These are phyloP conservation scores for Machaerirhynchus nigripectus DNA, from an alignment of 2,113 vertebrate genomes.

Conservation along the genomic window DNA sequence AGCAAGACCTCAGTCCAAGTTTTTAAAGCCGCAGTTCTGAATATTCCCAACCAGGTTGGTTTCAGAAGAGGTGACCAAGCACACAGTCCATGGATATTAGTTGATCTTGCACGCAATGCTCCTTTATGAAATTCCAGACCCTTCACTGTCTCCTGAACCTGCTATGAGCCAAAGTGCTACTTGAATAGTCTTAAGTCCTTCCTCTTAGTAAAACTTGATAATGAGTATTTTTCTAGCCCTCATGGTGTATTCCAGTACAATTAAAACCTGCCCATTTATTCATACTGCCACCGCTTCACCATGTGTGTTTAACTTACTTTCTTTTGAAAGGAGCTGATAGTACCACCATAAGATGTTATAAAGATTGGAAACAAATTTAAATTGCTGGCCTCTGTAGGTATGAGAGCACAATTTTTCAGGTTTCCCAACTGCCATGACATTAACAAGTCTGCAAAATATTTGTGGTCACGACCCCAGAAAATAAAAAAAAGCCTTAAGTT, in stretches of 20 bases:
- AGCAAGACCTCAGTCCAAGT: neutral
- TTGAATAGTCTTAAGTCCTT: neutral
- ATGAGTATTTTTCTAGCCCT: neutral
- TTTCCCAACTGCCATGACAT: neutral
- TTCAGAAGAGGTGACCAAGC: neutral
- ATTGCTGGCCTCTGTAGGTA: neutral
- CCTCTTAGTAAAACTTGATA: neutral
- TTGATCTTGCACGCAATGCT: neutral
- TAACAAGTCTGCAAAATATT: neutral
- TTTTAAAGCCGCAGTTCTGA: neutral
- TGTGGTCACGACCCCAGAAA: neutral
- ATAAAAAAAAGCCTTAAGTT: accelerated
- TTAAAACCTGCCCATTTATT: neutral
- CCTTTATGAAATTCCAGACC: neutral
- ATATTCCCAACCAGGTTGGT: neutral
- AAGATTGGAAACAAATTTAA: neutral
- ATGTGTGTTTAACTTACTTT: neutral
- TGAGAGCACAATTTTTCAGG: neutral
- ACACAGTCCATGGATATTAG: neutral
- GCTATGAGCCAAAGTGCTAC: neutral
- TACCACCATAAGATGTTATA: neutral
- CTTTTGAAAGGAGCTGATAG: neutral
- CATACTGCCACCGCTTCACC: neutral
- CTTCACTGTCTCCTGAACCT: neutral
- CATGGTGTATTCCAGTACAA: accelerated